These are phyloP conservation scores for Bhutanitis thaidina DNA, from an alignment of 2,888 invertebrate genomes.

Conservation along the genomic window DNA sequence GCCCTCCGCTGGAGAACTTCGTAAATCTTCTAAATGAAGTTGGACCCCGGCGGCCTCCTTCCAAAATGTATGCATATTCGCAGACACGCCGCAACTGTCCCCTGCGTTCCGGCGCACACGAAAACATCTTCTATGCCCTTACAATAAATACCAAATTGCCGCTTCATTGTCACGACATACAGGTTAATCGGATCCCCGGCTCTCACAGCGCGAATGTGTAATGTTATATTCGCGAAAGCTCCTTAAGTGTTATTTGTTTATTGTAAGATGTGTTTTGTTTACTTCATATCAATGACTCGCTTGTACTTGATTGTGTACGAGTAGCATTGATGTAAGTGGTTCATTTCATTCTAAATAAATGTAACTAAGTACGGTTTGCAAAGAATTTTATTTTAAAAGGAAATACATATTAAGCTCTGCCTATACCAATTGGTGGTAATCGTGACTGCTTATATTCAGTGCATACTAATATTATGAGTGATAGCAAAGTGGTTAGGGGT, in stretches of 20 bases:
- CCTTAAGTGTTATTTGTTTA: constrained; percentile 19
- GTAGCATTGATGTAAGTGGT: too few species aligned
- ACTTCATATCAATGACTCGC: background rate
- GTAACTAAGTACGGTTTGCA: too few species aligned
- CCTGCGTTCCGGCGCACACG: background rate
- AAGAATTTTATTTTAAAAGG: too few species aligned
- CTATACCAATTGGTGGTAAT: too few species aligned
- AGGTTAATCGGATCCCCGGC: background rate
- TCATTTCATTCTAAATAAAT: too few species aligned
- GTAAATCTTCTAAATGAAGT: constrained; percentile 40
- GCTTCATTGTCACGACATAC: background rate
- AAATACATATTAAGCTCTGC: too few species aligned
- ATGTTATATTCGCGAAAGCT: constrained; percentile 23
- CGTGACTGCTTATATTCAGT: too few species aligned
- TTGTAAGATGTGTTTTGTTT: background rate
- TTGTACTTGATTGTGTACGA: too few species aligned
- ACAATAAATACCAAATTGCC: background rate
- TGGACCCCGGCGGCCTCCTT: constrained; percentile 14
- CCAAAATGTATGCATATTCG: background rate
- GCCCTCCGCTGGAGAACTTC: background rate
- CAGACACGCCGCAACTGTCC: background rate
- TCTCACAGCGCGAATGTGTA: constrained; percentile 25
- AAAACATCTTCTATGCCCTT: background rate
- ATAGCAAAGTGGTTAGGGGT: too few species aligned
- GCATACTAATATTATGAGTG: too few species aligned